Percentiles rank a stretch among this genome's conserved stretches.
Conservation (phyloP, 2,797 vertebrate genomes). For the Gobionotothen gibberifrons region DNA sequence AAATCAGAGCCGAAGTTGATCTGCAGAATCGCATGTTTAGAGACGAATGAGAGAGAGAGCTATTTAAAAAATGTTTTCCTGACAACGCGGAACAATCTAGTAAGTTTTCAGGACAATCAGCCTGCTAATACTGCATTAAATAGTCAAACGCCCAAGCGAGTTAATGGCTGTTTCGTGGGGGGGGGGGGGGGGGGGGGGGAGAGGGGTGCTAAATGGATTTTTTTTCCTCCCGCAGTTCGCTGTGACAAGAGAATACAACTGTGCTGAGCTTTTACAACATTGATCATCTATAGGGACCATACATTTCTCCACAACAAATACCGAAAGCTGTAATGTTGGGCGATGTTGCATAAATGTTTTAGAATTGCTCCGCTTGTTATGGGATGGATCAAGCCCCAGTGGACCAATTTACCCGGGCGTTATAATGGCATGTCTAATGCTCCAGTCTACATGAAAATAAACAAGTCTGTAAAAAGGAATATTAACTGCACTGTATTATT, state of each 20-base stretch:
- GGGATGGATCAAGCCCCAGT: conserved; percentile 54
- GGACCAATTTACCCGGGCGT: conserved; percentile 67
- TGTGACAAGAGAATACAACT: conserved; percentile 31
- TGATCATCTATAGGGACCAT: conserved; percentile 59
- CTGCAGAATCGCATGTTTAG: conserved; percentile 52
- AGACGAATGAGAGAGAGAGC: conserved; percentile 29
- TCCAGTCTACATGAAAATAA: conserved; percentile 76
- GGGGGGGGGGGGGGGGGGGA: not conserved
- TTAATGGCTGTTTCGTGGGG: conserved; percentile 50
- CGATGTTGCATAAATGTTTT: conserved; percentile 76
- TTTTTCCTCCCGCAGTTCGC: conserved; percentile 5
- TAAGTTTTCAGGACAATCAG: conserved; percentile 57
- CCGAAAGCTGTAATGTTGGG: conserved; percentile 65
- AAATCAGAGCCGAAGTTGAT: conserved; percentile 52
- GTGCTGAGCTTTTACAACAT: conserved; percentile 34
- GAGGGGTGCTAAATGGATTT: conserved; percentile 14
- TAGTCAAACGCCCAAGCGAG: conserved; percentile 53
- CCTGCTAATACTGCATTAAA: conserved; percentile 60
- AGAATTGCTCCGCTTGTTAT: conserved; percentile 68
- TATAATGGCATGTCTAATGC: conserved; percentile 78
- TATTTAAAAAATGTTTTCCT: conserved; percentile 45
- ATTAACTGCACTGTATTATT: conserved; percentile 73
- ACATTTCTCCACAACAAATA: conserved; percentile 51
- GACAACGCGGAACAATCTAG: conserved; percentile 25
- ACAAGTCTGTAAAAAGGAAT: conserved; percentile 77